Evolutionary conservation across 2,888 invertebrate species (phyloP), one percentile per base, ranked within the genome.

Genomic region (Steromphala cineraria): DNA sequence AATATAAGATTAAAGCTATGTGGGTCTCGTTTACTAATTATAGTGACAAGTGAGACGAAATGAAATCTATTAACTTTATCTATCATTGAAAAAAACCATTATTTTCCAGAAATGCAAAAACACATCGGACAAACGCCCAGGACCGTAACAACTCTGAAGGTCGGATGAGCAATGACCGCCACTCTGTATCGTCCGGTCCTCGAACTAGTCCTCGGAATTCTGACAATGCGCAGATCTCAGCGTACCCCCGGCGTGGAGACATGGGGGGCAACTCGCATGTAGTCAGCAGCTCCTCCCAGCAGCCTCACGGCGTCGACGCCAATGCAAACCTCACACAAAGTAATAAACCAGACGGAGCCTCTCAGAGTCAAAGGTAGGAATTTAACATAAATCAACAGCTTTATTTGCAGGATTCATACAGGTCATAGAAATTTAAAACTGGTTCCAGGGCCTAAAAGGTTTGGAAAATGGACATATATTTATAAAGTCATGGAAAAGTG

Each of bases 151-250:
- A 80, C 55, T 78, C 77, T 15, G 83, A 84, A 21, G 80, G 77
- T 53, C 74, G 81, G 40, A 53, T 81, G 40, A 36, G 46, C 40
- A 78, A 78, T 24, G 83, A 83, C 13, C 80, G 83, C n/a, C 77
- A 81, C 53, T n/a, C 53, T 8, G 46, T 74, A 5, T 75, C 56
- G 24, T 53, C 78, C 5, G 82, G 84, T 79, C 88, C 87, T 75
- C 85, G 89, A 81, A 87, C 87, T 82, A 90, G 90, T 87, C 88
- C 88, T 19, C 78, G 88, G 21, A 85, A 82, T 67, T 76, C 82
- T 52, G 89, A 87, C 74, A 82, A 82, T 62, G 62, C 84, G 15
- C 84, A 82, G 84, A 85, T 85, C 81, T 86, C 86, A 79, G 82
- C 80, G 31, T 55, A 67, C 52, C 79, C 82, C 28, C 55, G 82